Evolutionary conservation across 2,888 invertebrate species (phyloP).

Genomic region (Drosophila gaucha): DNA sequence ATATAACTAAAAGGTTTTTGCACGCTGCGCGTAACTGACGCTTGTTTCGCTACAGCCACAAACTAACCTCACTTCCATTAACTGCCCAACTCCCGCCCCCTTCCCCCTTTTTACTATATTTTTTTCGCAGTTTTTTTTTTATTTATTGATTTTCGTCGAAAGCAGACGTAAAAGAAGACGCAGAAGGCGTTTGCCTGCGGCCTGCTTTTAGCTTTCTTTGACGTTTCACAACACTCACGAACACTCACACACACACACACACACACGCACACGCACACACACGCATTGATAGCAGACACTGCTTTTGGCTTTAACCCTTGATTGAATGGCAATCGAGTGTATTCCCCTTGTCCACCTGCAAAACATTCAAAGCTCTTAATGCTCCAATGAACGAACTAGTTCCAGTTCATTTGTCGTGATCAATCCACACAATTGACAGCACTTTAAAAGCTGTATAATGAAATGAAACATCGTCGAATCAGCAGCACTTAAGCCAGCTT

Average conservation of each 20-base stretch:
- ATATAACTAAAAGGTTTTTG: conserved; percentile 78
- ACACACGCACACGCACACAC: background rate
- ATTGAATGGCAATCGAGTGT: conserved; percentile 15
- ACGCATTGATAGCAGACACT: conserved; percentile 7
- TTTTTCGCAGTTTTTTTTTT: conserved; percentile 22
- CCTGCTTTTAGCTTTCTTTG: conserved; percentile 48
- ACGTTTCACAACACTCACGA: conserved; percentile 27
- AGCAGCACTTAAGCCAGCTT: too few species aligned
- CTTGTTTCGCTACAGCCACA: conserved; percentile 25
- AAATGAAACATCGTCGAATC: too few species aligned
- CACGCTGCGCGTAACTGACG: conserved; percentile 65
- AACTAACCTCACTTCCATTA: conserved; percentile 3
- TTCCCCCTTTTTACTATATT: conserved; percentile 1
- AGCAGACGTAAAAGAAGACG: conserved; percentile 14
- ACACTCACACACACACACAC: conserved; percentile 14
- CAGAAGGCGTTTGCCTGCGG: conserved; percentile 42
- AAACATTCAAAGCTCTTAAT: conserved; percentile 17
- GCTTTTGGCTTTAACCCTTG: conserved; percentile 43
- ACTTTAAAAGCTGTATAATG: background rate
- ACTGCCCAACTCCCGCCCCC: background rate
- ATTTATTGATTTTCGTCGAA: conserved; percentile 66
- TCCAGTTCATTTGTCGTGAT: conserved; percentile 6
- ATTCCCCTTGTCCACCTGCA: background rate
- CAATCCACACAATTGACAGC: background rate
- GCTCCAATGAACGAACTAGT: conserved; percentile 24